Base-by-base conservation (phyloP, 2,888 invertebrate species). In the Dasysyrphus albostriatus region DNA sequence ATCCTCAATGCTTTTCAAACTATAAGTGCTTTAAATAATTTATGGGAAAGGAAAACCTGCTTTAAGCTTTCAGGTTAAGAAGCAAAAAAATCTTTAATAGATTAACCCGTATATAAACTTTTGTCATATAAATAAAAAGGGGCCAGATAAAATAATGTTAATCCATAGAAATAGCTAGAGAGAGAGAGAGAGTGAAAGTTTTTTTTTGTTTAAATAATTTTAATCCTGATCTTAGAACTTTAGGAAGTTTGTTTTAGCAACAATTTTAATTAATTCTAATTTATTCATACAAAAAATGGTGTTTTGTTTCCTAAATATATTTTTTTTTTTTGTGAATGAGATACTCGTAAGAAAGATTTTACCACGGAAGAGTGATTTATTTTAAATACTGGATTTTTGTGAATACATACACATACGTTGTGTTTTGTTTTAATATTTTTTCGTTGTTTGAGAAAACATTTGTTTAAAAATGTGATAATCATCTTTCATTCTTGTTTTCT, bases 21-120 rank as follows among this genome's bases (percentile, higher is more conserved):
- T 49, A 16, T 59, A 47, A 67, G 29, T 73, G 56, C 5, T 49
- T 65, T 47, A 49, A 65, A 39, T 58, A 32, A 79, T 59, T 79
- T 73, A 59, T 49, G 32, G 16, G 16, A n/a, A 47, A 29, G 24
- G 14, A 16, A 54, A 47, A 63, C 44, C 44, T 73, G 73, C 34
- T 72, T 79, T 24, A 39, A 73, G 34, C 32, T 44, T 34, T 70
- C 19, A 29, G 49, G 32, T 10, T 24, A 34, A 24, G n/a, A 61
- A 61, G 1, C 42, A 14, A 54, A 54, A 29, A 32, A 6, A 19
- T 12, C 39, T 59, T 59, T 61, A 14, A 61, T 42, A 42, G 42
- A 61, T 61, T 61, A 61, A 39, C 19, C 59, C 39, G 24, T 37
- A 6, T 10, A 3, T 10, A 61, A 39, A 24, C 7, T 42, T 61